Conservation (phyloP, 64 coral and sea anemone genomes). For the Cladopsammia gracilis region DNA sequence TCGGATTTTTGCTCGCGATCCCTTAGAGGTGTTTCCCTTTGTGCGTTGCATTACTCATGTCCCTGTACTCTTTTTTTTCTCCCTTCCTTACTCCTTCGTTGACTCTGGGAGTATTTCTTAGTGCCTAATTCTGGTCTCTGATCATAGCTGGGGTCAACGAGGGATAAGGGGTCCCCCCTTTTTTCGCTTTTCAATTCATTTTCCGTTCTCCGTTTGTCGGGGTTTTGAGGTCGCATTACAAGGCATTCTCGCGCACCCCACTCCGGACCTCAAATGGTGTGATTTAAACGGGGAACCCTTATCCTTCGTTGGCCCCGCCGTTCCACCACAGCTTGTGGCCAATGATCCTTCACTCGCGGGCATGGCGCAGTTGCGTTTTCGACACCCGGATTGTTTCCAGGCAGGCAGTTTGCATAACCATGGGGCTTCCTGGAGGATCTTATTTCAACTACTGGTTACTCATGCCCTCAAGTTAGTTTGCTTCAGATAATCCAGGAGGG, state of each 20-base stretch:
- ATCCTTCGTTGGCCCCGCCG: conserved; percentile 8
- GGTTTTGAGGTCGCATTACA: conserved; percentile 1
- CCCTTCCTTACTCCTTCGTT: background rate
- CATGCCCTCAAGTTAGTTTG: background rate
- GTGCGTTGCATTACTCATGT: background rate
- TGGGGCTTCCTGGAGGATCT: background rate
- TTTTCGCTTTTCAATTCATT: background rate
- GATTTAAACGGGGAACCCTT: too few relatives aligned
- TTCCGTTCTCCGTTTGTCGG: conserved; percentile 1
- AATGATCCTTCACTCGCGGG: background rate
- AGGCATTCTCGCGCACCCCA: background rate
- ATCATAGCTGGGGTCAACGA: conserved; percentile 24
- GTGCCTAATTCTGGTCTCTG: conserved; percentile 21
- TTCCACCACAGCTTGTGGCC: background rate
- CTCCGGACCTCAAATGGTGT: too few relatives aligned
- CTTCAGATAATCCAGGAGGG: conserved; percentile 34
- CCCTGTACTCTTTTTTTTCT: background rate
- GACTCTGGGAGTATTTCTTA: background rate
- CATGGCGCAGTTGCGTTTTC: conserved; percentile 21
- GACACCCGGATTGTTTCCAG: conserved; percentile 30
- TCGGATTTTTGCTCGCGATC: background rate
- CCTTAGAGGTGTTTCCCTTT: background rate
- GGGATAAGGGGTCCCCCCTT: conserved; percentile 16
- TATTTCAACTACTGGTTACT: background rate
- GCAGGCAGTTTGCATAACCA: conserved; percentile 19